Evolutionary conservation across 2,888 invertebrate species (phyloP).

Genomic region (Balanococcus diminutus): DNA sequence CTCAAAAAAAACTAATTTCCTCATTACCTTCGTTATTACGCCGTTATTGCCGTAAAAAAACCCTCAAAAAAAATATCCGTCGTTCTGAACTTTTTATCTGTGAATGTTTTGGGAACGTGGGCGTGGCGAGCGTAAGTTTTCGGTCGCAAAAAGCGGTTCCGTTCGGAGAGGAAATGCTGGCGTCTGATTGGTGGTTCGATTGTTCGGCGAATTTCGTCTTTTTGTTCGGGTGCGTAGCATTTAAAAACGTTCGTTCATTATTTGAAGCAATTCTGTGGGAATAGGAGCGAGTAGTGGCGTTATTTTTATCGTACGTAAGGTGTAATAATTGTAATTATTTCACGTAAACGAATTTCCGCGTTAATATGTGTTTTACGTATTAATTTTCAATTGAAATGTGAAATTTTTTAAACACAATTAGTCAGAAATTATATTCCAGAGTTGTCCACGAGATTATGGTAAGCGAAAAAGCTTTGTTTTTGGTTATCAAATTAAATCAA

Average conservation of each 20-base stretch:
- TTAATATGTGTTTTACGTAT: constrained; percentile 25
- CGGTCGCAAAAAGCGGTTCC: constrained; percentile 16
- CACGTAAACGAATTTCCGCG: background rate
- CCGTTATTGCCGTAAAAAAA: background rate
- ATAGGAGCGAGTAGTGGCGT: constrained; percentile 31
- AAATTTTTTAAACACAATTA: background rate
- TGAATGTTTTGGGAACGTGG: background rate
- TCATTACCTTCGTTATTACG: no score
- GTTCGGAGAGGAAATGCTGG: background rate
- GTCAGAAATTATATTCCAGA: background rate
- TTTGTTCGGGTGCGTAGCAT: background rate
- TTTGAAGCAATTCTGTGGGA: background rate
- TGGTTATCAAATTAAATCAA: constrained; percentile 30
- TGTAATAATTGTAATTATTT: background rate
- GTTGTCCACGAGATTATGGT: constrained; percentile 48
- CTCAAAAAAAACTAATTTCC: no score
- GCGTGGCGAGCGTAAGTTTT: background rate
- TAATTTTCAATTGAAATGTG: background rate
- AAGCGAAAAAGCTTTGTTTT: constrained; percentile 11
- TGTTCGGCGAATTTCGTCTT: background rate
- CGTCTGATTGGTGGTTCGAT: constrained; percentile 18
- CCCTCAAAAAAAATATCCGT: background rate
- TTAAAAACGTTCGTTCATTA: constrained; percentile 16
- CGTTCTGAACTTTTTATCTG: background rate
- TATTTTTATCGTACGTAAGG: constrained; percentile 31